Evolutionary conservation across 2,888 invertebrate genomes (phyloP), one percentile per base, ranked within the genome.

Genomic region (Anoncus sp.): DNA sequence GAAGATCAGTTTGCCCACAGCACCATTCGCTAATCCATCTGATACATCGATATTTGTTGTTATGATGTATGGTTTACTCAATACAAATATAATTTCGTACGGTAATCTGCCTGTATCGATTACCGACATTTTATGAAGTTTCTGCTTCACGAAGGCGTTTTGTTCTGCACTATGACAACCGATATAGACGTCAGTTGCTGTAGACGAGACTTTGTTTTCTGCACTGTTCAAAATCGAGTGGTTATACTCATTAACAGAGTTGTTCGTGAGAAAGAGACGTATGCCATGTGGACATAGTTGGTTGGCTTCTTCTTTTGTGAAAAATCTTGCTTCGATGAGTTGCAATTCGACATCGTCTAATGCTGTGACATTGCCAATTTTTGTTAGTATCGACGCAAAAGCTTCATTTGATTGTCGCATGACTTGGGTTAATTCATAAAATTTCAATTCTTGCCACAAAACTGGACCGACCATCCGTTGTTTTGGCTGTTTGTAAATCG

Each of bases 391-490:
- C 10, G 71, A 74, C 14, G 89, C 86, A 83, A 89, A 90, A 70
- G n/a, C 43, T 75, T 72, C 82, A 74, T 89, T 85, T 35, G 83
- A 73, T 85, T 90, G 90, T 73, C 88, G 82, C 79, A 89, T 87
- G 6, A 89, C 87, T 83, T 88, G 70, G 5, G 63, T 81, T 16
- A 89, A 70, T 80, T 84, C 80, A 75, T 82, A 90, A 82, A 84
- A 89, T 69, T 88, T 79, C 2, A 90, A 70, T 43, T 72, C 75
- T 55, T 82, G 86, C 89, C 89, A 90, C 38, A 89, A 79, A 18
- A 79, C 49, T 16, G 81, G 81, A 66, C 86, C 87, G 73, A 77
- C 82, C 14, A 87, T 71, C 43, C 71, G 65, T 69, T 85, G 82
- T 78, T 83, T 84, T 51, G 47, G 31, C 74, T 82, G 83, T 7